Base-by-base conservation (phyloP, 2,888 invertebrate species). In the Altica lythri region DNA sequence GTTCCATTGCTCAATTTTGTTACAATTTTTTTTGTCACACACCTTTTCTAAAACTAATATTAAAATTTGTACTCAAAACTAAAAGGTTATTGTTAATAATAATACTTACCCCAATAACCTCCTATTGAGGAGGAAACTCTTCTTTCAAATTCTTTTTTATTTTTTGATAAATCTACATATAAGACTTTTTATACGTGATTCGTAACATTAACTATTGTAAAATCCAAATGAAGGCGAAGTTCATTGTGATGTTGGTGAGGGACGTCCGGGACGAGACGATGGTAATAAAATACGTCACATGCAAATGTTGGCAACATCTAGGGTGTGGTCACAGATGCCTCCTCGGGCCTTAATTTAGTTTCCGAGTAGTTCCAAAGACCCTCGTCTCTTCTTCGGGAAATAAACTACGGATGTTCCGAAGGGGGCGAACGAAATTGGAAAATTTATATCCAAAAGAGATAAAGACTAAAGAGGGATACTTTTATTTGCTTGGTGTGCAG, bases 221-320 rank as follows among this genome's bases (percentile, higher is more conserved):
- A 49, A 49, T 49, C 38, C 27, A 48, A 38, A 48, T 48, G 47
- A 48, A 48, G 47, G 47, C 49, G 40, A 49, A 49, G 49, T 49
- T 49, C 49, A 49, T 49, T 40, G 30, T 29, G 38, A 48, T 40
- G 16, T 5, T 4, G 40, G 40, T 25, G 40, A 16, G 40, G 40
- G 40, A 40, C 40, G 40, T 1, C 4, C 29, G 40, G 38, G 19
- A 16, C 13, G 49, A 65, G 70, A 73, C 72, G 71, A 69, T 68
- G 71, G 76, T 75, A 76, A 76, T 77, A 77, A 76, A 77, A 76
- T 75, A 76, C 76, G 77, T 77, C 77, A 77, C 76, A 75, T 76
- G 76, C 77, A 77, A 77, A 76, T 76, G 76, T 72, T 72, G 68
- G 68, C 71, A 72, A 72, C 72, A 73, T 73, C 71, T 73, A 72